Evolutionary conservation across 2,113 vertebrate species (phyloP), one percentile per base, ranked within the genome.

Genomic region (Physeter macrocephalus): DNA sequence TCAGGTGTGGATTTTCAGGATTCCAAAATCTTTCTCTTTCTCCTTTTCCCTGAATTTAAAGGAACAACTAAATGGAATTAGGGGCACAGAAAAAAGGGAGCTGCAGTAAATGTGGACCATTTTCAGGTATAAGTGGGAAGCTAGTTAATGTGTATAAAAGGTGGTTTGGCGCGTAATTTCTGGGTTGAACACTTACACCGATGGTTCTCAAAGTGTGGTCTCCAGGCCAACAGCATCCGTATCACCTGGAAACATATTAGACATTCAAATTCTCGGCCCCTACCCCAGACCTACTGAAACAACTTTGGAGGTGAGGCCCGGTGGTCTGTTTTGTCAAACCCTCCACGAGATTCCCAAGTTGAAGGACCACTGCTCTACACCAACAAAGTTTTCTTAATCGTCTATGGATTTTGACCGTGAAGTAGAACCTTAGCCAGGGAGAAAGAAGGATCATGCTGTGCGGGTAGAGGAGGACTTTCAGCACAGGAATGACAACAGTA

Each of bases 101-200:
- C 15, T 23, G 0, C 15, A 0, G 7, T 43, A 43, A 86, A 25
- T 0, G 2, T 14, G 3, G 34, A 17, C 17, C 34, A 21, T 27
- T 78, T 86, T 52, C 15, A 27, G 25, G 34, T 21, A 3, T 2
- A 3, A 8, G 0, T 21, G n/a, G 49, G 43, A 39, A 36, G 20
- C 67, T 81, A 20, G 39, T 41, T 34, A 43, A 34, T 8, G 10
- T 43, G 6, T 39, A 13, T 25, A 54, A 41, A 86, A 23, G 6
- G 49, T 7, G 2, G 7, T 29, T 2, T 59, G 46, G 3, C 31
- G 9, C 0, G 3, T 23, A 39, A 52, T 39, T 67, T 67, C 17
- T n/a, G 54, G 15, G 6, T 62, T 77, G 57, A 20, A 41, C 13
- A 2, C 43, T 36, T 23, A 36, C 4, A 81, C 41, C 2, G 62